Evolutionary conservation across 2,888 invertebrate genomes (phyloP), one percentile per base, ranked within the genome.

Genomic region (Deilephila porcellus): DNA sequence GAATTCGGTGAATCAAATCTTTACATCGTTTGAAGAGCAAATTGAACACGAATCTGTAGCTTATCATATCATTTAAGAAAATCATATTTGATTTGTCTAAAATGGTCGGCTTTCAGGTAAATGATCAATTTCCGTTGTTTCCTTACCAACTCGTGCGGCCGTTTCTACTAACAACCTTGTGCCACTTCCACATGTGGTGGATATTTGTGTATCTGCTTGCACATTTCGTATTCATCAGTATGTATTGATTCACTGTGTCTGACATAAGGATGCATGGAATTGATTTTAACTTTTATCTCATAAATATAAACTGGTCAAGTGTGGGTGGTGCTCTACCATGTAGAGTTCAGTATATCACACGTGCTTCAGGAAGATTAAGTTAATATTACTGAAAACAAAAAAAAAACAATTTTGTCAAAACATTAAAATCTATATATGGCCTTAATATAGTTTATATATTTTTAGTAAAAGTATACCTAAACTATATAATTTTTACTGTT

Each of bases 81-180:
- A 56, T 67, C 60, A 71, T 45, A 25, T 77, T 72, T 63, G 72
- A 73, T 74, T 73, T 72, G 75, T 77, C 75, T 71, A 74, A 79
- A 83, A 77, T 76, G 70, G 72, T 72, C 76, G 73, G 77, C 81
- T 87, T 86, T 85, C 82, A 75, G 82, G 77, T 78, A 87, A 88
- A 89, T 87, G 67, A 82, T 82, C 76, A 74, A 79, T 83, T 85
- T 87, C 86, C 86, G 87, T 81, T 86, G 83, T 88, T 89, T 87
- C 84, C 83, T 85, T 85, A 82, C 80, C 78, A 81, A 80, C 75
- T 80, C 78, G 80, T 77, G 59, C 80, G 74, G 81, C 81, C 82
- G 83, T 91, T 91, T 90, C 90, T 90, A 88, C 88, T 80, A 77
- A 83, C 85, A 90, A 80, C 91, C 92, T 92, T 91, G 92, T 90